A percentile compares a stretch with the other conserved stretches of the same genome.
Evolutionary conservation across 2,113 vertebrate species (phyloP).

Genomic region (Alouatta palliata): DNA sequence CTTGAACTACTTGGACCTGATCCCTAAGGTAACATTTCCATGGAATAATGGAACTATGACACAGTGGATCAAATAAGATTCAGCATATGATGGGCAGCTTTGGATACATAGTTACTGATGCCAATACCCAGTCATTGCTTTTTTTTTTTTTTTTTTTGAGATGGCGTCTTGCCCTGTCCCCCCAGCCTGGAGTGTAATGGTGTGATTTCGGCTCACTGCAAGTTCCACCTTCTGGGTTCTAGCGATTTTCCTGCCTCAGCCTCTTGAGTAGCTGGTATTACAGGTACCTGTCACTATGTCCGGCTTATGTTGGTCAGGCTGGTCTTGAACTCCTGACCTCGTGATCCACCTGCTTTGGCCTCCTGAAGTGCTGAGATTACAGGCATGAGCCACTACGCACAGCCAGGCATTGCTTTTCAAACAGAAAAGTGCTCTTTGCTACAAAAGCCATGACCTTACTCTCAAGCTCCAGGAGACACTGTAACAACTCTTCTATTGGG

Average conservation of each 20-base stretch:
- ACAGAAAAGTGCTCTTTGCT: background rate
- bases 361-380: too few relatives aligned
- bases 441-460: background rate
- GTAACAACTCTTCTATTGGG: background rate
- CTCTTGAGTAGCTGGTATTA: too few relatives aligned
- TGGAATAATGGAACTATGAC: background rate
- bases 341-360: too few relatives aligned
- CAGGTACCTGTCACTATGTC: accelerated
- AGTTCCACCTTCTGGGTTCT: too few relatives aligned
- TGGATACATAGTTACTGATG: background rate
- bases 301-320: too few relatives aligned
- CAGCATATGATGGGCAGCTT: background rate
- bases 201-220: too few relatives aligned
- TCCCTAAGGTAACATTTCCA: background rate
- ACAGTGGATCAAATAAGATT: background rate
- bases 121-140: background rate
- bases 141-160: too few relatives aligned
- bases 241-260: too few relatives aligned
- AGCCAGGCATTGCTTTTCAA: background rate
- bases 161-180: too few relatives aligned
- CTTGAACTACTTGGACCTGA: background rate
- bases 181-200: too few relatives aligned
- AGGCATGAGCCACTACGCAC: too few relatives aligned
- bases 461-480: background rate
- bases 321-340: too few relatives aligned